A percentile compares a stretch with the other conserved stretches of the same genome.
These are phyloP conservation scores for Cynocephalus volans DNA, from an alignment of 2,113 vertebrate genomes.

Conservation along the genomic window DNA sequence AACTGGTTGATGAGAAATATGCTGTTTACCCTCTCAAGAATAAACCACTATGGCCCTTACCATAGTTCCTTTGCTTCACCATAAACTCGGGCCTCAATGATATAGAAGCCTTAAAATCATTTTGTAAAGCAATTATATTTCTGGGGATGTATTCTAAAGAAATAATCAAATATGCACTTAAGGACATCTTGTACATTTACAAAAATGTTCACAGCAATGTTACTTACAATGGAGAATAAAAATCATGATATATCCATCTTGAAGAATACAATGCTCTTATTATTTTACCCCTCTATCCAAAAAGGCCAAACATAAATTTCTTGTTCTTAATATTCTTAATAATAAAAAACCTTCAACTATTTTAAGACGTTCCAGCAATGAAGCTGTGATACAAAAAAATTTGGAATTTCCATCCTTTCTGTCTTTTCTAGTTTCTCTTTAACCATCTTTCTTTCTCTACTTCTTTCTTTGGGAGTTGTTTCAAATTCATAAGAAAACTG, in stretches of 20 bases:
- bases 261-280: background rate
- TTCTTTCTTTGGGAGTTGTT: background rate
- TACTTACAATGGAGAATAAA: background rate
- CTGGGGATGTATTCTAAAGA: background rate
- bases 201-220: background rate
- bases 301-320: slow-evolving; percentile 13
- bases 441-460: background rate
- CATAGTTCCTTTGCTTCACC: background rate
- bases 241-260: background rate
- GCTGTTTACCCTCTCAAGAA: background rate
- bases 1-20: background rate
- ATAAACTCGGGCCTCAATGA: background rate
- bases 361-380: background rate
- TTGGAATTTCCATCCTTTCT: background rate
- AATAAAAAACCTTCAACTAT: background rate
- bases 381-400: background rate
- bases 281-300: background rate
- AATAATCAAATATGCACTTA: background rate
- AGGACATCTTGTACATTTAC: background rate
- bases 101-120: background rate
- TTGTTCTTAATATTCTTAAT: background rate
- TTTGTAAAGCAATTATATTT: background rate
- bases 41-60: background rate
- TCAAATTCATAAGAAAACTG: background rate
- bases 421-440: background rate